Base-by-base conservation (phyloP, 1,140 invertebrate species). In the Drosophila grimshawi region DNA sequence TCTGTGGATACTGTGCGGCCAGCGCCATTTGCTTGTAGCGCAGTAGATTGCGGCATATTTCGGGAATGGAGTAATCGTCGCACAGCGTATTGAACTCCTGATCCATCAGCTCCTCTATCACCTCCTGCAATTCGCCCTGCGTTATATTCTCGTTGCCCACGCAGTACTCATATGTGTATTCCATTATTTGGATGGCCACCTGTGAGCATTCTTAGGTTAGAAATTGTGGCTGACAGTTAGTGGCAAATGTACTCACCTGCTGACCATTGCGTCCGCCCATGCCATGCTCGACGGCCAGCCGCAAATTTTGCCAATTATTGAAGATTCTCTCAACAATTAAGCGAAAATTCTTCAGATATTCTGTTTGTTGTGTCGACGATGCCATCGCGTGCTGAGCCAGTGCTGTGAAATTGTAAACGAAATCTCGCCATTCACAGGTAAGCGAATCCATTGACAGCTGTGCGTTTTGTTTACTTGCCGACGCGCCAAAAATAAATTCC, bases 61-160 rank as follows among this genome's bases (percentile, higher is more conserved):
- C 93, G 80, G 92, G 94, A 30, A 94, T 94, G 33, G 95, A 95
- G 69, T 94, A 93, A 78, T 95, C 95, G 89, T 95, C 94, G 74
- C 94, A 95, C 7, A 94, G 92, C 35, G 95, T 95, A 39, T 95
- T 93, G 91, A 95, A 95, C 78, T 95, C 94, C 81, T 95, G 93
- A 86, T 95, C 95, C 93, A 95, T 94, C 7, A 95, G 92, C 76
- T 95, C 95, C 71, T 95, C 94, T 39, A 95, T 81, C 2, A 94
- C 93, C 71, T 95, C 94, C 55, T 93, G 92, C 6, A 95, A 91
- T 64, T 95, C 94, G 59, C 94, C 93, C 39, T 91, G 78, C 37
- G 94, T 93, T 3, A 94, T 92, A 46, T 94, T 93, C 7, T 85
- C 78, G 80, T 95, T 94, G 62, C 93, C 93, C n/a, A 94, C 93